Evolutionary conservation across 2,797 vertebrate genomes (phyloP).

Genomic region (Crypturellus tataupa): DNA sequence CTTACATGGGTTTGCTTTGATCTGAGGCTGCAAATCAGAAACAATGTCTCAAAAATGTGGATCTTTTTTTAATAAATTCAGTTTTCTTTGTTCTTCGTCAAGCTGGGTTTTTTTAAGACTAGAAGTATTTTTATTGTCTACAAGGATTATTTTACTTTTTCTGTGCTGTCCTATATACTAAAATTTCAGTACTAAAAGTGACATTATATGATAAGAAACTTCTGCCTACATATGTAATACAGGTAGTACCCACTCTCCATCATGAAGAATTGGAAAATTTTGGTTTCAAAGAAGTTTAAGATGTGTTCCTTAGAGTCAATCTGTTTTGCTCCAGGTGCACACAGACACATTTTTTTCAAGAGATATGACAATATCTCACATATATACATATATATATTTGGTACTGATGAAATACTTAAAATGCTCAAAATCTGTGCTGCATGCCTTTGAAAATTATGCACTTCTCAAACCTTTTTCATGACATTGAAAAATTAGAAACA

Average conservation of each 20-base stretch:
- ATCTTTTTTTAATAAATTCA: neutral
- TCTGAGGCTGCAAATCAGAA: conserved; percentile 23
- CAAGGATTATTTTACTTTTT: neutral
- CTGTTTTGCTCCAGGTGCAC: neutral
- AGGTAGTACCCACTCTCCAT: neutral
- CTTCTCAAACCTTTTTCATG: neutral
- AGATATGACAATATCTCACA: neutral
- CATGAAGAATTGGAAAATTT: neutral
- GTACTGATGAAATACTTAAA: neutral
- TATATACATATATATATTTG: neutral
- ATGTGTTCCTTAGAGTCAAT: neutral
- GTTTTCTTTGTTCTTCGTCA: neutral
- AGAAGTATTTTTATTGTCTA: neutral
- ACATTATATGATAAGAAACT: neutral
- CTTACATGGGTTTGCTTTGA: neutral
- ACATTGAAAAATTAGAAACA: neutral
- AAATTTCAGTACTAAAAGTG: neutral
- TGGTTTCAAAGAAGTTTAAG: neutral
- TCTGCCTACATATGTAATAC: neutral
- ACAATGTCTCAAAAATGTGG: neutral
- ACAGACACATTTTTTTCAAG: neutral
- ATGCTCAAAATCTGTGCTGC: neutral
- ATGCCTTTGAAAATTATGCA: neutral
- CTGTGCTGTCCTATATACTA: neutral
- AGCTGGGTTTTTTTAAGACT: neutral